Conservation (phyloP, 2,113 vertebrate species). For the Pseudopodoces humilis region DNA sequence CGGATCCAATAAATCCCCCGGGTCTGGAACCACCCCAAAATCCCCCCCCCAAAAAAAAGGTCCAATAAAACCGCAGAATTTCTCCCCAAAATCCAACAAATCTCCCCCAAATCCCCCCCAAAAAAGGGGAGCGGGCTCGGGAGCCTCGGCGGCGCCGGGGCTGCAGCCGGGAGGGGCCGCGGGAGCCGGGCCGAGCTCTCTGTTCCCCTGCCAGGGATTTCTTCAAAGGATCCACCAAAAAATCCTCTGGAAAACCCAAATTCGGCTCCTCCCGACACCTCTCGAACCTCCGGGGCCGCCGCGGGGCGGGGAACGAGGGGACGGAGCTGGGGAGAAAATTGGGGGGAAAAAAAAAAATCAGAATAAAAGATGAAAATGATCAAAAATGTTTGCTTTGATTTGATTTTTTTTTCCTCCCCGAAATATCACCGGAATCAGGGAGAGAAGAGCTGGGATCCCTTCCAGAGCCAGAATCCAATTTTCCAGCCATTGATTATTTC, state of each 20-base stretch:
- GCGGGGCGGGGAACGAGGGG: neutral
- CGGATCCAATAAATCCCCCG: too few relatives aligned
- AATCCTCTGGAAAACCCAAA: neutral
- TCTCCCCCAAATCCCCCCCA: neutral
- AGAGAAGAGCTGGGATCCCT: neutral
- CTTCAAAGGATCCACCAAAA: constrained; percentile 30
- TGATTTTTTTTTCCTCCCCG: neutral
- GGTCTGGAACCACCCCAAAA: too few relatives aligned
- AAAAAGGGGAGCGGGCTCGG: neutral
- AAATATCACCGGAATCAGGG: constrained; percentile 42
- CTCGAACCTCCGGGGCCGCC: neutral
- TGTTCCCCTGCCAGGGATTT: constrained; percentile 52
- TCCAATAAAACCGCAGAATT: too few relatives aligned
- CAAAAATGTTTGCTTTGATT: constrained; percentile 9
- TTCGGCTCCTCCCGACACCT: neutral
- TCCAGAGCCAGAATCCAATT: constrained; percentile 19
- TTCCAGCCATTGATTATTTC: constrained; percentile 54
- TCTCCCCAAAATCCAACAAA: neutral
- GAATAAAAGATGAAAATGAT: constrained; percentile 8
- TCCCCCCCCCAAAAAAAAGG: too few relatives aligned
- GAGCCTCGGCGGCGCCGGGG: neutral
- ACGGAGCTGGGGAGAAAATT: neutral
- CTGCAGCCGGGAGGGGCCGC: neutral
- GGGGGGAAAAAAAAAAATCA: neutral
- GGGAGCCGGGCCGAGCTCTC: neutral